A percentile compares a stretch with the other conserved stretches of the same genome.
Conservation (phyloP, 2,888 invertebrate genomes). For the Lasius platythorax region DNA sequence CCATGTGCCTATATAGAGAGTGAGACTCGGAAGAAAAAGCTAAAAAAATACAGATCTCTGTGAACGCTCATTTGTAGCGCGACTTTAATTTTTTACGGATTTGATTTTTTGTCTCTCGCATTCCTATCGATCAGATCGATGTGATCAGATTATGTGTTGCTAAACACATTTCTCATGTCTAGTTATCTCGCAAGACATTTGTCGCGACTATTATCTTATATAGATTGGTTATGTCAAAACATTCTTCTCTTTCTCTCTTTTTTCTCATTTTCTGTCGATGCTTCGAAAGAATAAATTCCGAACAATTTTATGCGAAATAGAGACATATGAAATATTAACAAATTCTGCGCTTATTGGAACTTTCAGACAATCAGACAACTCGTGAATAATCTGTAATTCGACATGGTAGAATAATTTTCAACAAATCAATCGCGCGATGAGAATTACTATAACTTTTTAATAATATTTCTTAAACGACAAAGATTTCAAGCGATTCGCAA, state of each 20-base stretch:
- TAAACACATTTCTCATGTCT: background rate
- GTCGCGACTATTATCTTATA: slow-evolving; percentile 8
- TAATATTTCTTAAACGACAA: background rate
- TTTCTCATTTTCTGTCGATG: background rate
- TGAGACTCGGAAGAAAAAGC: background rate
- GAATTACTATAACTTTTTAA: background rate
- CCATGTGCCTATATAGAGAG: background rate
- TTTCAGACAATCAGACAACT: background rate
- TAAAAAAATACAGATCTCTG: slow-evolving; percentile 16
- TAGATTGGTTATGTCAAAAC: background rate
- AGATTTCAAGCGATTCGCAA: background rate
- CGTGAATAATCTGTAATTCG: background rate
- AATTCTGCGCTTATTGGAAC: background rate
- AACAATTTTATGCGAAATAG: slow-evolving; percentile 1
- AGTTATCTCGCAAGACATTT: background rate
- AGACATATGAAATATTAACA: background rate
- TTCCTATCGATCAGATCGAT: slow-evolving; percentile 24
- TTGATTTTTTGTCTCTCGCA: background rate
- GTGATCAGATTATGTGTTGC: background rate
- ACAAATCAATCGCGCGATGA: background rate
- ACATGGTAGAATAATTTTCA: background rate
- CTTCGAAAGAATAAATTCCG: slow-evolving; percentile 9
- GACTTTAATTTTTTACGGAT: slow-evolving; percentile 12
- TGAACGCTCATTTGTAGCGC: slow-evolving; percentile 39
- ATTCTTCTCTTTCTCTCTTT: background rate